phyloP scores from a whole-genome alignment of 2,888 invertebrate genomes.

The Harpalus rufipes region DNA sequence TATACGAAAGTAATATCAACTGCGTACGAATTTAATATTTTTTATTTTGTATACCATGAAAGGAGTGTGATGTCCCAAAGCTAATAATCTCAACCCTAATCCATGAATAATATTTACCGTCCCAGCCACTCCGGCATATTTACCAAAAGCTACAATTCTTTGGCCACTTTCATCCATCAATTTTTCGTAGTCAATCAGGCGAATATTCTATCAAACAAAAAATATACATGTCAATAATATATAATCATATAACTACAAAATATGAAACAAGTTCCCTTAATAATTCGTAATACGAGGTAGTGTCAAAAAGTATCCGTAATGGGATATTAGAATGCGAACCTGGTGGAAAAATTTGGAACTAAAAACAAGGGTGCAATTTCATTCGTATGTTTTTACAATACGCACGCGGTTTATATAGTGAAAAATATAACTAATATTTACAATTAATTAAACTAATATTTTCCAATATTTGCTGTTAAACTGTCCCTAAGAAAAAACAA shows the following conservation, averaged over 20 bases:
- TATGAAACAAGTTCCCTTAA: too few relatives aligned
- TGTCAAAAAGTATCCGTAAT: too few relatives aligned
- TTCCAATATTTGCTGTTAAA: too few relatives aligned
- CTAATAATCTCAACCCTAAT: constrained; percentile 93
- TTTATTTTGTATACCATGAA: constrained; percentile 88
- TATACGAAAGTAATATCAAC: constrained; percentile 51
- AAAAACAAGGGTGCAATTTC: too few relatives aligned
- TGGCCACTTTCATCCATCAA: constrained; percentile 93
- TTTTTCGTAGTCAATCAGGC: constrained; percentile 98
- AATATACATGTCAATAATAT: background rate
- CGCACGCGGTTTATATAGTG: too few relatives aligned
- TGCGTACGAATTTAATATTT: constrained; percentile 27
- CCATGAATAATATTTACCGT: constrained; percentile 99
- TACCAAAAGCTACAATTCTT: constrained; percentile 98
- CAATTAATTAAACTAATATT: too few relatives aligned
- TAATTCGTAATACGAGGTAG: too few relatives aligned
- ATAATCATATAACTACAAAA: background rate
- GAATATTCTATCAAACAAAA: constrained; percentile 85
- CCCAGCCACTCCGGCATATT: constrained; percentile 98
- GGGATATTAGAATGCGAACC: too few relatives aligned
- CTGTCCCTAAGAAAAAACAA: too few relatives aligned
- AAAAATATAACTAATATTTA: too few relatives aligned
- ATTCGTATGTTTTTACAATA: too few relatives aligned
- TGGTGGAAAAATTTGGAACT: too few relatives aligned
- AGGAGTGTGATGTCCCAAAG: constrained; percentile 98